Conservation (phyloP, 2,797 vertebrate species). For the Luscinia luscinia region DNA sequence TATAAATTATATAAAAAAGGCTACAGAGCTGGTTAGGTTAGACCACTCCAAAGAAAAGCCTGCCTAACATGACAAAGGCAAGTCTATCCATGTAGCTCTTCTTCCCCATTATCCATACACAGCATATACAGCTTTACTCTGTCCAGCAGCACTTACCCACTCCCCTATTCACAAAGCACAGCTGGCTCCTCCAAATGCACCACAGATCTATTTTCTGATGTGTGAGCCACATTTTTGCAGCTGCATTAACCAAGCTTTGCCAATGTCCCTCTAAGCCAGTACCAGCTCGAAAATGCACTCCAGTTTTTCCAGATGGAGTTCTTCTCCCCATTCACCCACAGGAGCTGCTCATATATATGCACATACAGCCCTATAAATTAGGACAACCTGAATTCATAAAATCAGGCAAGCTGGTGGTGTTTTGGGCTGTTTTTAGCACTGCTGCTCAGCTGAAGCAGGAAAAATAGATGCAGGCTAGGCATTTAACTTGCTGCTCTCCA, state of each 20-base stretch:
- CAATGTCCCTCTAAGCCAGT: background rate
- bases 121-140: background rate
- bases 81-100: background rate
- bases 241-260: background rate
- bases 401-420: background rate
- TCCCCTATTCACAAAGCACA: background rate
- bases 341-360: background rate
- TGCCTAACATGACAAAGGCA: background rate
- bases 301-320: background rate
- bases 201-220: background rate
- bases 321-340: background rate
- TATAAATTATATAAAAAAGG: background rate
- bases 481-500: conserved; percentile 20
- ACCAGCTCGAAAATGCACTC: background rate
- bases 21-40: background rate
- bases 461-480: background rate
- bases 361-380: background rate
- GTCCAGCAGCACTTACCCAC: background rate
- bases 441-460: background rate
- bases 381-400: background rate
- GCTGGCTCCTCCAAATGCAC: background rate
- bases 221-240: background rate
- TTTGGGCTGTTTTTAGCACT: background rate
- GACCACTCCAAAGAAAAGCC: background rate
- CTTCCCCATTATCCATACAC: background rate